phyloP scores from a whole-genome alignment of 2,797 vertebrate species.

The Halcyon chelicuti region DNA sequence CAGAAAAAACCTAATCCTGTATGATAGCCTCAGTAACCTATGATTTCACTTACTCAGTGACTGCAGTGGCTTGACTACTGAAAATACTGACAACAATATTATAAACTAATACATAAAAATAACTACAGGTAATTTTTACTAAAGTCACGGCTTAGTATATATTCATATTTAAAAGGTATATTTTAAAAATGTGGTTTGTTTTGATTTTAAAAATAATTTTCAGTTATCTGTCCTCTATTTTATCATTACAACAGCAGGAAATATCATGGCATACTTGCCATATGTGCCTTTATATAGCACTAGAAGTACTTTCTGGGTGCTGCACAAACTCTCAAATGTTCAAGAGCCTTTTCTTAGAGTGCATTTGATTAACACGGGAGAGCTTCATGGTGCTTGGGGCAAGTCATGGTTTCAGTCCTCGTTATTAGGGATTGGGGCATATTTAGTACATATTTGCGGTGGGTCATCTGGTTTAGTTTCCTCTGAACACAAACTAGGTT shows the following conservation, averaged over 20 bases:
- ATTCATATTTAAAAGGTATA: neutral
- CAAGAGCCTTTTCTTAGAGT: neutral
- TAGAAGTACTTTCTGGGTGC: neutral
- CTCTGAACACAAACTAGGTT: neutral
- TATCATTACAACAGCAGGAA: neutral
- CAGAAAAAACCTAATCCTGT: neutral
- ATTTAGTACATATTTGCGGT: neutral
- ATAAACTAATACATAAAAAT: neutral
- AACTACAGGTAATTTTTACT: neutral
- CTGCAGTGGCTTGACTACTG: neutral
- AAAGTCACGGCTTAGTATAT: neutral
- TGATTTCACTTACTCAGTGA: neutral
- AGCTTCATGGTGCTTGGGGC: neutral
- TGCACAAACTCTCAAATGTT: neutral
- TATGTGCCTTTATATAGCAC: neutral
- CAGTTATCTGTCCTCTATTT: neutral
- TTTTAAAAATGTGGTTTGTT: neutral
- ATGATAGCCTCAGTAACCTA: neutral
- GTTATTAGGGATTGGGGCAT: neutral
- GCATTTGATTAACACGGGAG: fast-evolving
- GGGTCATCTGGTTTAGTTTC: neutral
- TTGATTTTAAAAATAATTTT: neutral
- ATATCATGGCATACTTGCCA: neutral
- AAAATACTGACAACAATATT: neutral
- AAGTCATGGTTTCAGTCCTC: neutral